Evolutionary conservation across 1,140 invertebrate genomes (phyloP).

Genomic region (Tetramorium parvispinum): DNA sequence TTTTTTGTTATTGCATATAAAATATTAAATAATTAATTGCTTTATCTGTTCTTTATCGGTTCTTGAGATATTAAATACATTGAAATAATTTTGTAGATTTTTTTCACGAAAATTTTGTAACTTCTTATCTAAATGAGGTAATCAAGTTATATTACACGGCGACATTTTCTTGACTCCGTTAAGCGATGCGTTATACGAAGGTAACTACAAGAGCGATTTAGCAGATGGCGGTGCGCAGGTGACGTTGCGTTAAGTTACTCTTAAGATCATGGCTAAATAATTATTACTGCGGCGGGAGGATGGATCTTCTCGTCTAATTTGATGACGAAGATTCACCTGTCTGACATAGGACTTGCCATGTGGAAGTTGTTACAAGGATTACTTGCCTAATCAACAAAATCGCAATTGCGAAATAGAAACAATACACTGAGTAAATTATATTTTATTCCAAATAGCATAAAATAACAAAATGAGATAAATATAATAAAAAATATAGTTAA

Average conservation of each 20-base stretch:
- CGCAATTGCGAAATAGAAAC: background rate
- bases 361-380: constrained; percentile 32
- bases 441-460: background rate
- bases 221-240: constrained; percentile 64
- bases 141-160: constrained; percentile 40
- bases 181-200: constrained; percentile 40
- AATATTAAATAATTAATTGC: background rate
- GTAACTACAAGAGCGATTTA: constrained; percentile 58
- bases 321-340: constrained; percentile 47
- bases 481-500: background rate
- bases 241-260: constrained; percentile 65
- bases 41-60: background rate
- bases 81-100: background rate
- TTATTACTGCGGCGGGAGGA: constrained; percentile 67
- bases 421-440: background rate
- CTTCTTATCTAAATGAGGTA: constrained; percentile 67
- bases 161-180: constrained; percentile 52
- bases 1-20: background rate
- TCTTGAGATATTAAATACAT: background rate
- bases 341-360: constrained; percentile 5
- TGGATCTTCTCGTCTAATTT: constrained; percentile 65
- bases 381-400: constrained; percentile 39
- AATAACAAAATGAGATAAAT: background rate
- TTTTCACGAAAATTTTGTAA: constrained; percentile 36
- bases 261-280: constrained; percentile 65